Evolutionary conservation across 2,888 invertebrate species (phyloP), one percentile per base, ranked within the genome.

Genomic region (Scrobipalpa atriplicella): DNA sequence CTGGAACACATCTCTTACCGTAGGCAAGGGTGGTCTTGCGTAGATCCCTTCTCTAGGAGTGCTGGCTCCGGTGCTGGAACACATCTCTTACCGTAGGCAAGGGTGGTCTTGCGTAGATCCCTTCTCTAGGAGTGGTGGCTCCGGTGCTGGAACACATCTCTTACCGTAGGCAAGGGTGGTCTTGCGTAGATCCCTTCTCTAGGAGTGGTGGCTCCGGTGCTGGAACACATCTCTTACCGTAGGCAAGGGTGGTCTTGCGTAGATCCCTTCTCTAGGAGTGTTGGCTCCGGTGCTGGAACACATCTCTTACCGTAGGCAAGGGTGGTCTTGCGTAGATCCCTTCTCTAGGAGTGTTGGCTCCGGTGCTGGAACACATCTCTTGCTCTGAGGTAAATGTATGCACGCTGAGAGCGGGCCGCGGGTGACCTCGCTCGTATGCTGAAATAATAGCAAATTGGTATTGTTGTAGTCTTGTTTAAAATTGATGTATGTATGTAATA

Each of bases 351-450:
- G 70, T 29, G 18, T 68, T 74, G 47, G 71, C 68, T 16, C 67
- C 67, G 70, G 71, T n/a, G n/a, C n/a, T n/a, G n/a, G n/a, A 71
- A 64, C 83, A 72, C 63, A 66, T 62, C 9, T 76, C 84, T 66
- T 76, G 82, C 38, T 81, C 83, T 54, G 80, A 82, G 8, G 71
- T 52, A 80, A 90, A 91, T 77, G 98, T 97, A 86, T 97, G 97
- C 41, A 96, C 97, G 71, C 47, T 47, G 41, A 98, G 93, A 0
- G 98, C 96, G 16, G 98, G 96, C 69, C 98, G 94, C 71, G 96
- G 95, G 90, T 97, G 97, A 0, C 95, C 95, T 78, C 96, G 96
- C 86, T 97, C 97, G 82, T 98, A 98, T 9, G 96, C 97, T 96
- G 82, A n/a, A n/a, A n/a, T n/a, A n/a, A n/a, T n/a, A n/a, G n/a